Conservation (phyloP, 2,113 vertebrate genomes). For the Myrmophylax atrothorax region DNA sequence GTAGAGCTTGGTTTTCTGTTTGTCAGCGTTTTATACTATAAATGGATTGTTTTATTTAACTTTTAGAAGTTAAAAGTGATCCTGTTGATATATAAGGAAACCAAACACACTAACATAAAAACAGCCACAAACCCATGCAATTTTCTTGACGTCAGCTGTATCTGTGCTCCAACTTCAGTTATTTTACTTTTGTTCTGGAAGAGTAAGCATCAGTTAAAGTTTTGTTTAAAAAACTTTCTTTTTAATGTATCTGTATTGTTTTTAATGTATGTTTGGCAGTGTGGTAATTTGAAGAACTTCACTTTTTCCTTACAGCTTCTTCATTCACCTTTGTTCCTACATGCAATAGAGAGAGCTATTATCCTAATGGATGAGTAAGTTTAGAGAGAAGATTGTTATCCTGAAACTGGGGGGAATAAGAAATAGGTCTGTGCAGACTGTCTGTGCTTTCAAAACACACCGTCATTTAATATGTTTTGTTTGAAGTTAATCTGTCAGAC, state of each 20-base stretch:
- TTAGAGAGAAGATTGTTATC: not conserved
- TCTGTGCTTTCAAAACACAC: not conserved
- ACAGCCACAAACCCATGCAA: not conserved
- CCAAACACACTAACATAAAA: not conserved
- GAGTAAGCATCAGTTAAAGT: not conserved
- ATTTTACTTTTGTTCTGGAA: not conserved
- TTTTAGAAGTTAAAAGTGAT: not conserved
- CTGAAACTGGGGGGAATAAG: not conserved
- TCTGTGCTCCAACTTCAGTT: not conserved
- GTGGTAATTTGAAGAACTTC: not conserved
- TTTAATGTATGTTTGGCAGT: not conserved
- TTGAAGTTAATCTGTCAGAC: not conserved
- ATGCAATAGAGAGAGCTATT: not conserved
- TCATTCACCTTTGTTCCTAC: not conserved
- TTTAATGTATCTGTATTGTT: not conserved
- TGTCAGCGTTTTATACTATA: not conserved
- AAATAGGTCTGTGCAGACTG: not conserved
- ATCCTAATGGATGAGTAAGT: not conserved
- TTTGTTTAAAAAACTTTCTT: rapidly evolving
- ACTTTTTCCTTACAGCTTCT: not conserved
- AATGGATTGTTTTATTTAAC: not conserved
- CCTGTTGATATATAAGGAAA: not conserved
- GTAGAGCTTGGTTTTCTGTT: not conserved
- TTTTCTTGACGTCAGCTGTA: not conserved
- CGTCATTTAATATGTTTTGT: not conserved